phyloP scores from a whole-genome alignment of 2,113 vertebrate species.

The Pan troglodytes region NHGRI_mPanTro3-v2.1_pri NC_072416.2:9542501-9543000 shows the following conservation, averaged over 20 bases:
- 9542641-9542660: conserved; percentile 65
- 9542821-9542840: background rate
- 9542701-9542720: conserved; percentile 71
- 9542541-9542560: background rate
- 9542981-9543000: background rate
- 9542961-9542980: background rate
- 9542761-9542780: conserved; percentile 64
- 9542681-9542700: conserved; percentile 64
- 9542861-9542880: background rate
- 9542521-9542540: conserved; percentile 32
- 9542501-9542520: background rate
- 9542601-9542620: conserved; percentile 42
- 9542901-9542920: background rate
- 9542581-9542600: background rate
- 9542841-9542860: background rate
- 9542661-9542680: conserved; percentile 68
- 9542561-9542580: background rate
- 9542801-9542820: conserved; percentile 3
- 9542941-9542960: background rate
- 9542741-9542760: conserved; percentile 69
- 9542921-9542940: background rate
- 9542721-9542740: conserved; percentile 60
- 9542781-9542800: conserved; percentile 44
- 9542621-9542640: conserved; percentile 70
- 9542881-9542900: background rate